Percentiles rank a stretch among this genome's conserved stretches.
Evolutionary conservation across 2,113 vertebrate species (phyloP).

Genomic region (Caranx ignobilis): DNA sequence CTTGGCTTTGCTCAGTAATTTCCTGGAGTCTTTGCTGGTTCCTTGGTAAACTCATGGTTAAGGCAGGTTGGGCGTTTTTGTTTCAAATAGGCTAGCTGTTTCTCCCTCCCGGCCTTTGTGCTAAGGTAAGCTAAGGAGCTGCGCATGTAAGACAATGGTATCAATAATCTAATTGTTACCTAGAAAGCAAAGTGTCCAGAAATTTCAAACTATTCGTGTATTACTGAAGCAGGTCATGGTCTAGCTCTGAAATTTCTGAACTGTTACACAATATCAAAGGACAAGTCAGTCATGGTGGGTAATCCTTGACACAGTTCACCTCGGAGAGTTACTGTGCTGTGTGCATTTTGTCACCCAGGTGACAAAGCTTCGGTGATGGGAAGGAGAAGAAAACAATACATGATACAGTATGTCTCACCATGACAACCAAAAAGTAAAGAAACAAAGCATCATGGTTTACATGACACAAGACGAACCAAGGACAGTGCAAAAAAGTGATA

Average conservation of each 20-base stretch:
- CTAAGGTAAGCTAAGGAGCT: not conserved
- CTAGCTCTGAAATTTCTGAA: not conserved
- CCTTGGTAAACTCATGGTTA: not conserved
- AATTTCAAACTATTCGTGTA: not conserved
- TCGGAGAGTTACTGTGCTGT: slow-evolving; percentile 25
- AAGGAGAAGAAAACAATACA: slow-evolving; percentile 29
- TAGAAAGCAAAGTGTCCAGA: not conserved
- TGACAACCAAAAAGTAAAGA: slow-evolving; percentile 25
- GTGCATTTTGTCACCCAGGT: slow-evolving; percentile 52
- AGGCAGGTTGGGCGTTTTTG: too few relatives aligned
- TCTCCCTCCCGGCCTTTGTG: not conserved
- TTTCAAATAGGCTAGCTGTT: not conserved
- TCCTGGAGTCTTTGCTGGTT: not conserved
- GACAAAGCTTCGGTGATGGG: slow-evolving; percentile 15
- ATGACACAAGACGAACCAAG: not conserved
- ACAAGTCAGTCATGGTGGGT: slow-evolving; percentile 7
- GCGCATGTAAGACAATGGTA: not conserved
- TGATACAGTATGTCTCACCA: slow-evolving; percentile 12
- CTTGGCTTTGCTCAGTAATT: not conserved
- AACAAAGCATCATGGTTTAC: slow-evolving; percentile 13
- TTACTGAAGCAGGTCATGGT: not conserved
- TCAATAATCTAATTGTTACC: not conserved
- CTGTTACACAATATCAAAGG: not conserved
- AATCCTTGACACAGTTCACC: slow-evolving; percentile 35
- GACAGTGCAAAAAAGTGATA: slow-evolving; percentile 10